Conservation (phyloP, 2,113 vertebrate species). For the Scolopax mira region DNA sequence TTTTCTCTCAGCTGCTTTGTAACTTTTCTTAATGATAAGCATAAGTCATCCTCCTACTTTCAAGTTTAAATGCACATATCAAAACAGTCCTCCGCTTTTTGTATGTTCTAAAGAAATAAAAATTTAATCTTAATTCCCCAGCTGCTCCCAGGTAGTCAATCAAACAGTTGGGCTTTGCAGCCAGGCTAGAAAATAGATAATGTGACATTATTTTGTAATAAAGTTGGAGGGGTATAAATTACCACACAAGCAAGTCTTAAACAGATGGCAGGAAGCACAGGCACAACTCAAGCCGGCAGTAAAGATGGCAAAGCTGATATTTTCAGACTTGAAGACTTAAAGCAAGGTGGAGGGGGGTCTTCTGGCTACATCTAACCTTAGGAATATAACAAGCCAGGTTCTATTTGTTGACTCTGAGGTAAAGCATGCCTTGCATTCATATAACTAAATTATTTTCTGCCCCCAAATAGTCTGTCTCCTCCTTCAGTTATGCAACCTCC, state of each 20-base stretch:
- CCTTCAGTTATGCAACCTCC: background rate
- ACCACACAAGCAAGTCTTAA: background rate
- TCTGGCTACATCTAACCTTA: background rate
- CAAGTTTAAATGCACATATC: background rate
- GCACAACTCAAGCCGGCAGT: background rate
- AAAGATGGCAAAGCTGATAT: background rate
- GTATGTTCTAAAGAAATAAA: slow-evolving; percentile 1
- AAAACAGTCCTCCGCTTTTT: background rate
- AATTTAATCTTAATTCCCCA: slow-evolving; percentile 5
- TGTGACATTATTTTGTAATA: background rate
- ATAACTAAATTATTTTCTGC: background rate
- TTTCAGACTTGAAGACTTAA: background rate
- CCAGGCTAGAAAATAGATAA: slow-evolving; percentile 19
- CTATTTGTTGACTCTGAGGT: background rate
- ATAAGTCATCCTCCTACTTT: slow-evolving; percentile 2
- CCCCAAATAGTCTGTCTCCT: background rate
- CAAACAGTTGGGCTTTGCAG: background rate
- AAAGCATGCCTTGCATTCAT: background rate
- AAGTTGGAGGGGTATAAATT: background rate
- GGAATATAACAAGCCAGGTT: background rate
- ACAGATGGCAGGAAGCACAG: background rate
- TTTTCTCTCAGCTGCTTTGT: slow-evolving; percentile 1
- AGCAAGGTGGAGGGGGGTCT: background rate
- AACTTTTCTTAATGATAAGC: background rate
- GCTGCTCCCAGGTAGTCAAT: background rate